These are phyloP conservation scores for Ploceus nigricollis DNA, from an alignment of 2,113 vertebrate genomes.

Conservation along the genomic window DNA sequence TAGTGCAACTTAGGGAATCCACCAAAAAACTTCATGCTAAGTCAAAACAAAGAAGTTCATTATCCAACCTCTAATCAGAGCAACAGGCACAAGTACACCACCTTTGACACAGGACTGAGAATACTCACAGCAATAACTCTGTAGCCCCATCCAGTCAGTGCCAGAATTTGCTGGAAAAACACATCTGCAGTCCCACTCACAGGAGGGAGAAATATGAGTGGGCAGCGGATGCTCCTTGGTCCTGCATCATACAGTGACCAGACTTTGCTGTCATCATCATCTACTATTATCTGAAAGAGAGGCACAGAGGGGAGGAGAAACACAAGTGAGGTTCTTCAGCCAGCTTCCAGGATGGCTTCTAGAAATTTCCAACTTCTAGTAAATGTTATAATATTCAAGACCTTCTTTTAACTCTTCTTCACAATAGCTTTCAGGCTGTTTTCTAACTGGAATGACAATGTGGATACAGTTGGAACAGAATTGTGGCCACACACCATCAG, in stretches of 20 bases:
- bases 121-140: constrained; percentile 93
- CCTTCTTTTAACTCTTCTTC: background rate
- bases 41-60: background rate
- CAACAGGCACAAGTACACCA: background rate
- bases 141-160: constrained; percentile 95
- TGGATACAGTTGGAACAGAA: background rate
- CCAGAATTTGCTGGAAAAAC: constrained; percentile 95
- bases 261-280: constrained; percentile 97
- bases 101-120: background rate
- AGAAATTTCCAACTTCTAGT: background rate
- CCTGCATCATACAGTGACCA: constrained; percentile 97
- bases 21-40: too few relatives aligned
- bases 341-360: background rate
- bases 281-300: constrained; percentile 89
- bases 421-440: background rate
- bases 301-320: background rate
- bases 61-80: background rate
- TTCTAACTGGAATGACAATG: background rate
- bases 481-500: background rate
- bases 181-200: constrained; percentile 97
- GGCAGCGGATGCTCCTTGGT: constrained; percentile 91
- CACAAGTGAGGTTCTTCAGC: background rate
- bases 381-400: background rate
- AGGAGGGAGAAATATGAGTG: constrained; percentile 94
- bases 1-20: background rate